A percentile compares a stretch with the other conserved stretches of the same genome.
Evolutionary conservation across 2,113 vertebrate genomes (phyloP).

Genomic region (Hydropotes inermis): DNA sequence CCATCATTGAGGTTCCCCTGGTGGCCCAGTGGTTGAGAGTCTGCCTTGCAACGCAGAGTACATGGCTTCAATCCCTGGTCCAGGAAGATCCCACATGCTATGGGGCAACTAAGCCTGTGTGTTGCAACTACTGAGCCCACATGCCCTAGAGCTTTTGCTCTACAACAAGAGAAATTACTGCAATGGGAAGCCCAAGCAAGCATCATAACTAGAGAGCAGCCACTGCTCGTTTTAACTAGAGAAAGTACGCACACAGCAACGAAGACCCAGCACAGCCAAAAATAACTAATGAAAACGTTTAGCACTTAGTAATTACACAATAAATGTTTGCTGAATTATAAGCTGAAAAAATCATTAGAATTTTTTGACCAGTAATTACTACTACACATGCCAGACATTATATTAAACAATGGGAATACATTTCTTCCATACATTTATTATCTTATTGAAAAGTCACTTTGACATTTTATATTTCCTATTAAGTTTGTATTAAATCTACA

Average conservation of each 20-base stretch:
- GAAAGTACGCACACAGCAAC: accelerated
- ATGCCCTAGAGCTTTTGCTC: neutral
- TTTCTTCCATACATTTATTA: neutral
- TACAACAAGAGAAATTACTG: neutral
- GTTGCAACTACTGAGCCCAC: neutral
- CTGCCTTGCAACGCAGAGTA: neutral
- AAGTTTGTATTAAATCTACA: neutral
- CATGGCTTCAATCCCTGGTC: neutral
- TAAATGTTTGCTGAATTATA: neutral
- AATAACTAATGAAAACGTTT: neutral
- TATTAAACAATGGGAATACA: neutral
- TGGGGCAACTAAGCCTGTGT: neutral
- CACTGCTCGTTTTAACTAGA: neutral
- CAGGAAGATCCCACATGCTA: neutral
- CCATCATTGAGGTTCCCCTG: neutral
- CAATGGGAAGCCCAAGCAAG: neutral
- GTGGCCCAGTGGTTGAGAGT: neutral
- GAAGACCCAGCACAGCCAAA: neutral
- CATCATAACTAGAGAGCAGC: neutral
- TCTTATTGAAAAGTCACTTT: neutral
- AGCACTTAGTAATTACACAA: neutral
- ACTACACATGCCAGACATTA: neutral
- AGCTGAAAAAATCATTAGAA: neutral
- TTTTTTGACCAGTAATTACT: neutral
- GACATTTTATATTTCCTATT: neutral